These are phyloP conservation scores for Caenorhabditis elegans DNA, from an alignment of 1,140 invertebrate genomes.

Conservation along the genomic window DNA sequence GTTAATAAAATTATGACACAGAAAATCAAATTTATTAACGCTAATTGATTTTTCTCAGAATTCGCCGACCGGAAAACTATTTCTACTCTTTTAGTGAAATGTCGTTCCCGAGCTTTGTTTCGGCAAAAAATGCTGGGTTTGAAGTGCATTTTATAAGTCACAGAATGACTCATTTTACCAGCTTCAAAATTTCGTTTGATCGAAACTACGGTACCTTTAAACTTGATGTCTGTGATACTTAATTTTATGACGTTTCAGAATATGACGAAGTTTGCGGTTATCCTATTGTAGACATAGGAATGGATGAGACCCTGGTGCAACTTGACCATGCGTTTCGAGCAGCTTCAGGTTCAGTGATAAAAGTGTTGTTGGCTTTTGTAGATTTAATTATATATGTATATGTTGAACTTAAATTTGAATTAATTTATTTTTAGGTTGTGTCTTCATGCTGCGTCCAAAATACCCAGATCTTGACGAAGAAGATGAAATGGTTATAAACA, in stretches of 20 bases:
- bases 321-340: not conserved
- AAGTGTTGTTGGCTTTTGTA: too few species aligned
- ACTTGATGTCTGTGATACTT: too few species aligned
- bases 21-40: not conserved
- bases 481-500: not conserved
- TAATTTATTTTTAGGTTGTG: not conserved
- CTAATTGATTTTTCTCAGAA: not conserved
- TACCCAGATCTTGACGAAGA: not conserved
- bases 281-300: not conserved
- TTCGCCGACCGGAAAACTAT: not conserved
- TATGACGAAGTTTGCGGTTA: not conserved
- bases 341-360: not conserved
- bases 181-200: not conserved
- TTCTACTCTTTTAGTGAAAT: not conserved
- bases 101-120: not conserved
- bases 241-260: too few species aligned
- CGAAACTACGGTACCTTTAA: not conserved
- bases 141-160: not conserved
- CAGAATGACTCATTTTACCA: not conserved
- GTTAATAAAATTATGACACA: too few species aligned
- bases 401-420: too few species aligned
- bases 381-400: too few species aligned
- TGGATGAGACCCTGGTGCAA: not conserved
- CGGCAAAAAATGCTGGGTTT: not conserved
- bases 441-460: not conserved